phyloP scores from a whole-genome alignment of 1,140 invertebrate genomes.

The Reticulitermes speratus region DNA sequence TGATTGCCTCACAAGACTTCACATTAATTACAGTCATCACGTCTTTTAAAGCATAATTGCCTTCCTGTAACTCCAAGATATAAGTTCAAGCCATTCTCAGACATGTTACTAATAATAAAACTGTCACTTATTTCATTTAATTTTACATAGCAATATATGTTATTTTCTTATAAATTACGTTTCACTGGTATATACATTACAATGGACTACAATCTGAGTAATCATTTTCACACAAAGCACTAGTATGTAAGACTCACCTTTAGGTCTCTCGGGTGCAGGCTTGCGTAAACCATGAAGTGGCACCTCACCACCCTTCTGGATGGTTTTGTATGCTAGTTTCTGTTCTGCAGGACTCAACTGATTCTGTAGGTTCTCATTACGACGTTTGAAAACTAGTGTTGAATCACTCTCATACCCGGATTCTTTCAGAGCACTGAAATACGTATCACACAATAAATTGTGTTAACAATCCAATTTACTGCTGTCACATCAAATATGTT shows the following conservation, averaged over 20 bases:
- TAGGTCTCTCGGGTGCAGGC: constrained; percentile 79
- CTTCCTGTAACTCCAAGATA: not conserved
- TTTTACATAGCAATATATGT: not conserved
- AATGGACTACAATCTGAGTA: not conserved
- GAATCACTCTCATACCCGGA: constrained; percentile 89
- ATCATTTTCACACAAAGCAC: not conserved
- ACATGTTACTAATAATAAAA: not conserved
- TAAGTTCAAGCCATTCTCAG: not conserved
- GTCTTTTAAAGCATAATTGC: not conserved
- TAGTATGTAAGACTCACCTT: constrained; percentile 59
- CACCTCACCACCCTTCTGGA: constrained; percentile 89
- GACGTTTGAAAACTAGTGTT: constrained; percentile 76
- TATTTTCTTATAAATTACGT: not conserved
- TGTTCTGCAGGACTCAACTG: constrained; percentile 76
- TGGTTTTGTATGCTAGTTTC: constrained; percentile 76
- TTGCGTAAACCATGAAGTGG: constrained; percentile 85
- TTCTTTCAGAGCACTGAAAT: constrained; percentile 74
- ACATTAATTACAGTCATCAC: too few species aligned
- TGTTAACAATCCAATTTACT: not conserved
- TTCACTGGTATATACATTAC: not conserved
- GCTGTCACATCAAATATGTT: too few species aligned
- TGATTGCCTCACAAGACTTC: too few species aligned
- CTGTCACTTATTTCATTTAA: not conserved
- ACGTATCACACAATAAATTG: constrained; percentile 35
- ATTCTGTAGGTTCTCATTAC: constrained; percentile 56